These are phyloP conservation scores for Agriopis marginaria DNA, from an alignment of 2,888 invertebrate species.

Conservation along the genomic window DNA sequence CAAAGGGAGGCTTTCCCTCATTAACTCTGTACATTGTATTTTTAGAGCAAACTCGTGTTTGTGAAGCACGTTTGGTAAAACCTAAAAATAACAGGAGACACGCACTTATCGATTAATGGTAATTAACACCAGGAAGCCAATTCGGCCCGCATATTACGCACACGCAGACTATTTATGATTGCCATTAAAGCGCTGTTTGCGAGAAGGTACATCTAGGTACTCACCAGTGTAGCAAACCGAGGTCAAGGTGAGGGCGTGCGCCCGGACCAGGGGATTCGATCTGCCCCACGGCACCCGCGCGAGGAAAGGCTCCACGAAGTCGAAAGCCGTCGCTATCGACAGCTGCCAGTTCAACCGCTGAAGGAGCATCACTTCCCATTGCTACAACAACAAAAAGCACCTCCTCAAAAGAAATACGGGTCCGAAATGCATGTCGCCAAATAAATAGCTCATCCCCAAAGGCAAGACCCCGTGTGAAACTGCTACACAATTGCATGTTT, in stretches of 20 bases:
- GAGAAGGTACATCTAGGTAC: constrained; percentile 49
- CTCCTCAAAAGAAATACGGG: constrained; percentile 40
- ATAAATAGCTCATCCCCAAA: constrained; percentile 53
- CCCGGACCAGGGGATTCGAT: constrained; percentile 87
- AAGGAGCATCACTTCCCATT: constrained; percentile 92
- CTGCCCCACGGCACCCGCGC: constrained; percentile 88
- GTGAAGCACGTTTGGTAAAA: constrained; percentile 23
- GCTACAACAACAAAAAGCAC: constrained; percentile 83
- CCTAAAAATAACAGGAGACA: constrained; percentile 48
- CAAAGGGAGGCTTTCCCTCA: constrained; percentile 66
- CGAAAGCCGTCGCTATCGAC: constrained; percentile 92
- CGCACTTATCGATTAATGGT: constrained; percentile 66
- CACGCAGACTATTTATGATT: constrained; percentile 39
- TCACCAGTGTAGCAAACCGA: constrained; percentile 93
- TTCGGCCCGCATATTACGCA: constrained; percentile 68
- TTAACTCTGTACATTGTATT: constrained; percentile 50
- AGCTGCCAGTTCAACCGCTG: constrained; percentile 93
- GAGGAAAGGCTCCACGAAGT: constrained; percentile 93
- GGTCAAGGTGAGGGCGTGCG: constrained; percentile 92
- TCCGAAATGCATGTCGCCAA: constrained; percentile 43
- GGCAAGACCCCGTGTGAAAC: constrained; percentile 68
- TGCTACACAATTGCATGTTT: constrained; percentile 52
- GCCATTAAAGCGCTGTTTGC: constrained; percentile 36
- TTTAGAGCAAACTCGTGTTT: constrained; percentile 33
- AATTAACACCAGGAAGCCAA: constrained; percentile 64